Evolutionary conservation across 1,140 invertebrate genomes (phyloP).

Genomic region (Drosophila kohkoa): DNA sequence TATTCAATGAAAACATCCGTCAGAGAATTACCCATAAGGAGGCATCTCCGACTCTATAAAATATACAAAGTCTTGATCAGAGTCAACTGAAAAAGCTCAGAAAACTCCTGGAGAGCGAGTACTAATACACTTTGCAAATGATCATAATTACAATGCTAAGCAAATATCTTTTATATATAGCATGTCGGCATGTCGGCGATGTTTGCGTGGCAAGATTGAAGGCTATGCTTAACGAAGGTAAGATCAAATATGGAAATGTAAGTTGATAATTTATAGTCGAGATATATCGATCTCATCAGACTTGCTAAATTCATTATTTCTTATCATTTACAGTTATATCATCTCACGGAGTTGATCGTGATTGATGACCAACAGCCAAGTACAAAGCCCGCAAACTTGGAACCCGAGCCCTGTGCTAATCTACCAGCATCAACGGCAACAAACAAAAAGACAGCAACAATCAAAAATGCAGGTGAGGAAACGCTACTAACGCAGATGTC

Average conservation of each 20-base stretch:
- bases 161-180: not conserved
- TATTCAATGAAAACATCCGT: no score
- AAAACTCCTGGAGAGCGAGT: constrained; percentile 40
- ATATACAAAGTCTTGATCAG: no score
- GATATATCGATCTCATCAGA: no score
- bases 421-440: no score
- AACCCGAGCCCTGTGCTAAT: not conserved
- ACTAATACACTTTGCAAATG: no score
- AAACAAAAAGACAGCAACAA: not conserved
- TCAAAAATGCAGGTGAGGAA: no score
- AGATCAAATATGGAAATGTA: constrained; percentile 48
- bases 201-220: constrained; percentile 43
- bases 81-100: constrained; percentile 9
- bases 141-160: not conserved
- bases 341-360: constrained; percentile 25
- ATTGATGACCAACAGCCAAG: constrained; percentile 8
- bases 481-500: not conserved
- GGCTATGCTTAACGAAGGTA: constrained; percentile 43
- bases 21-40: no score
- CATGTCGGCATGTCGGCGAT: not conserved
- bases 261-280: constrained; percentile 3
- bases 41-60: no score
- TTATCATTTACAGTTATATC: constrained; percentile 2
- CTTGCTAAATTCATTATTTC: not conserved
- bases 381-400: not conserved